Conservation (phyloP, 2,113 vertebrate species). For the Oncorhynchus tshawytscha region DNA sequence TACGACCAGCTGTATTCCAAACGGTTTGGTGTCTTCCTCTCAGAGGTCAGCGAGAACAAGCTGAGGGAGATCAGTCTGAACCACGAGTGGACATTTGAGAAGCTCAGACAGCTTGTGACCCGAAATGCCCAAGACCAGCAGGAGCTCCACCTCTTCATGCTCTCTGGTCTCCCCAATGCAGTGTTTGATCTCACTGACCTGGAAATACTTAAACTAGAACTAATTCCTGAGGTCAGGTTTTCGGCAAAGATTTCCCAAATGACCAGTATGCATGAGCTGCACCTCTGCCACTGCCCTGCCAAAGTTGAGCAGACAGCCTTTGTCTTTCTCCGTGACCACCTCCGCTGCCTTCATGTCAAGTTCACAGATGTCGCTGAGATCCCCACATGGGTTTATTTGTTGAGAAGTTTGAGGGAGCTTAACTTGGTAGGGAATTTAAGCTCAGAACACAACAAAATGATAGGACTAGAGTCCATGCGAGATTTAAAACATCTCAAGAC, state of each 20-base stretch:
- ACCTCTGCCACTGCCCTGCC: conserved; percentile 92
- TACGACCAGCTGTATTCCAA: conserved; percentile 97
- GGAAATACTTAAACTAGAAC: conserved; percentile 90
- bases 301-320: conserved; percentile 96
- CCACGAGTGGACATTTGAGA: conserved; percentile 96
- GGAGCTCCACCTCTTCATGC: conserved; percentile 92
- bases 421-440: conserved; percentile 91
- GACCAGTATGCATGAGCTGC: conserved; percentile 91
- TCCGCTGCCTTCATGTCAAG: conserved; percentile 93
- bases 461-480: conserved; percentile 91
- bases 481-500: conserved; percentile 90
- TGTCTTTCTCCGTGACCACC: conserved; percentile 91
- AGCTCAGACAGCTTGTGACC: conserved; percentile 86
- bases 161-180: conserved; percentile 89
- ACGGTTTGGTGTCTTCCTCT: conserved; percentile 92
- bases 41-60: conserved; percentile 96
- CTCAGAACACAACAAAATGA: conserved; percentile 98
- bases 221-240: conserved; percentile 94
- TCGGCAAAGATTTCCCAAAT: conserved; percentile 95
- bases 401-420: conserved; percentile 89
- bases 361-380: conserved; percentile 97
- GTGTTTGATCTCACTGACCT: conserved; percentile 94
- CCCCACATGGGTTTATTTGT: conserved; percentile 91
- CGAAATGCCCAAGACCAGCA: conserved; percentile 89
- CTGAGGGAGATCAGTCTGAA: conserved; percentile 96